Percentiles rank a stretch among this genome's conserved stretches.
Conservation (phyloP, 2,113 vertebrate species). For the Pholis gunnellus region DNA sequence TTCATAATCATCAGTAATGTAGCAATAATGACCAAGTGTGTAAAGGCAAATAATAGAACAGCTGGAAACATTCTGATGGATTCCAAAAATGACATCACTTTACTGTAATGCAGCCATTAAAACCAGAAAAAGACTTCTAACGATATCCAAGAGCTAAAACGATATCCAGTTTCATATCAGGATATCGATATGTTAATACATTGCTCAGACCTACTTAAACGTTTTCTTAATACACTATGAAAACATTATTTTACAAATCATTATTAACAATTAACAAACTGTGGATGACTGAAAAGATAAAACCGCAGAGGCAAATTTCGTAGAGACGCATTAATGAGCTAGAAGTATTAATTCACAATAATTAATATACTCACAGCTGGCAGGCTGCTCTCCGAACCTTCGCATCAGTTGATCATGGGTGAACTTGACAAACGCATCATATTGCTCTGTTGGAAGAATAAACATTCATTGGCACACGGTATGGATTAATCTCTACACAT, state of each 20-base stretch:
- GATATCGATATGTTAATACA: no score
- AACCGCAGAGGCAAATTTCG: neutral
- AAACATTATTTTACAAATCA: neutral
- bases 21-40: no score
- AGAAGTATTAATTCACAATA: neutral
- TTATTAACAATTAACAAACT: neutral
- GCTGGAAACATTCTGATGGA: no score
- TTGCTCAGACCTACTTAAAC: neutral
- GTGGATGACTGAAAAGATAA: neutral
- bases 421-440: slow-evolving; percentile 99
- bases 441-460: slow-evolving; percentile 89
- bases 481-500: neutral
- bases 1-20: no score
- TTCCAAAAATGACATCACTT: no score
- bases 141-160: neutral
- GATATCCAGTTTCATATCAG: neutral
- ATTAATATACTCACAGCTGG: slow-evolving; percentile 92
- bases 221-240: neutral
- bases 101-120: no score
- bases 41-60: no score
- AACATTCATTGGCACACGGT: neutral
- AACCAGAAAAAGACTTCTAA: neutral
- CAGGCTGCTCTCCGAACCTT: slow-evolving; percentile 98
- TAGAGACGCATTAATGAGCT: neutral
- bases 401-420: slow-evolving; percentile 99